Base-by-base conservation (phyloP, 2,113 vertebrate species). In the Theristicus caerulescens region DNA sequence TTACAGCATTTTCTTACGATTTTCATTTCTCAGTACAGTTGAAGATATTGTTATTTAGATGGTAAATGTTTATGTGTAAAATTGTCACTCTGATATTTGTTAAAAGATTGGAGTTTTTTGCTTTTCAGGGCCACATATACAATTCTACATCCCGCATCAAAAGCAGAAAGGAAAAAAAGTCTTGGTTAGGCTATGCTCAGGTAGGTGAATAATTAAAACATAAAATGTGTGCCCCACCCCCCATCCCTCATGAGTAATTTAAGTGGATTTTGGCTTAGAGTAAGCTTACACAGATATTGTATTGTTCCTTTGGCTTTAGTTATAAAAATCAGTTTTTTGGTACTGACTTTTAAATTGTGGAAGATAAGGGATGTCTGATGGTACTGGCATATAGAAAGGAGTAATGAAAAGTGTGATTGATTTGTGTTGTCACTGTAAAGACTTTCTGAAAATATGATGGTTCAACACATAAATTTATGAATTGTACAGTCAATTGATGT, bases 141-240 rank as follows among this genome's bases (percentile, higher is more conserved):
- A 99, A 99, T 98, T 99, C 99, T 94, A 99, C 99, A 49, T 99
- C 99, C 74, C 99, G 99, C 77, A 99, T 99, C 97, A 99, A 99
- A 98, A 99, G 99, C 97, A 98, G 99, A 96, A 99, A 99, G 97
- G 99, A 99, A 96, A 99, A 99, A 95, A 99, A 99, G 51, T 99
- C 99, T 91, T 99, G 99, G 99, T 98, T 99, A 98, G 99, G 99
- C 72, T 99, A 99, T 93, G 99, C 99, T 98, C 99, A 99, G 99
- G 99, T 99, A 98, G 34, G 98, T 93, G 31, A 95, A 90, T 86
- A 65, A 40, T 47, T 65, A 57, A 55, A 92, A 61, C 22, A 44
- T 85, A 38, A 78, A 57, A 88, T 1, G 0, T 38, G 9, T 1
- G 0, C 12, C 31, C 12, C 17, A 16, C 3, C 10, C 29, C 16